Conservation (phyloP, 2,797 vertebrate species). For the Melopsittacus undulatus region DNA sequence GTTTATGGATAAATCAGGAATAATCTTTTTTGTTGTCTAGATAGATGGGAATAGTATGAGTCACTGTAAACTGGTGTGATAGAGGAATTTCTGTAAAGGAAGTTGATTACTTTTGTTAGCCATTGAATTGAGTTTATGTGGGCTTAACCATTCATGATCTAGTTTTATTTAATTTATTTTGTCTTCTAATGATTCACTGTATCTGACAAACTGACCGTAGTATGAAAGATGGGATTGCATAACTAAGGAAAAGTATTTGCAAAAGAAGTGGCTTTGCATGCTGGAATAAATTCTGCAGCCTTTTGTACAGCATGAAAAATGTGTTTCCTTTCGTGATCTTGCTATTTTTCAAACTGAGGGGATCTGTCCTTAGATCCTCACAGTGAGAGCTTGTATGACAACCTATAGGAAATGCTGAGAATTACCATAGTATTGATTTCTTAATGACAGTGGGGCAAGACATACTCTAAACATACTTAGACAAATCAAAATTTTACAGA, state of each 20-base stretch:
- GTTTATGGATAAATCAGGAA: neutral
- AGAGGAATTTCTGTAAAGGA: neutral
- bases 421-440: neutral
- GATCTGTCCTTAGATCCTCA: neutral
- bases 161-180: neutral
- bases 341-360: neutral
- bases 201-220: neutral
- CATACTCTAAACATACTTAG: neutral
- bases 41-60: neutral
- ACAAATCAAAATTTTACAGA: neutral
- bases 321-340: neutral
- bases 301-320: neutral
- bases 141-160: neutral
- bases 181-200: neutral
- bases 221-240: neutral
- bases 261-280: neutral
- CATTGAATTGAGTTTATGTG: neutral
- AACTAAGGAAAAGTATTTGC: neutral
- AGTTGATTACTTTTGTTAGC: neutral
- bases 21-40: neutral
- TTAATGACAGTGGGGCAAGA: neutral
- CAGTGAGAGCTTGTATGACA: neutral
- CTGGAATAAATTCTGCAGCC: neutral
- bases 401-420: neutral
- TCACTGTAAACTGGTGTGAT: neutral